phyloP scores from a whole-genome alignment of 2,888 invertebrate genomes.

The Xiphydria camelus region DNA sequence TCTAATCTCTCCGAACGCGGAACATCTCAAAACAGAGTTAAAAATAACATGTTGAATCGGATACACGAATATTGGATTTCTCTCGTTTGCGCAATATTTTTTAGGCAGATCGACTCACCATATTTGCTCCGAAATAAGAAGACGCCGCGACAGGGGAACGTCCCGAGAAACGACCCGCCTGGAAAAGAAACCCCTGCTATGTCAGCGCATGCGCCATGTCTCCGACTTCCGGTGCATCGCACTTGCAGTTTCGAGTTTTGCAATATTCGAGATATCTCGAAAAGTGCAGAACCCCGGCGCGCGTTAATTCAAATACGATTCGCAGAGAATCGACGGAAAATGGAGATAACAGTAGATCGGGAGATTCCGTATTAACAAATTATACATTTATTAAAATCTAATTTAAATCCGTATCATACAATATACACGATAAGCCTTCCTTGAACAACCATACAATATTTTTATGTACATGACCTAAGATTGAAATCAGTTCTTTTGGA shows the following conservation, averaged over 20 bases:
- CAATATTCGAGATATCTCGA: too few relatives aligned
- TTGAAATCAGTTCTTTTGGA: too few relatives aligned
- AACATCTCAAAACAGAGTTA: constrained; percentile 14
- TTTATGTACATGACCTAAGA: too few relatives aligned
- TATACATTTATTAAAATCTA: not conserved
- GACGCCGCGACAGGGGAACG: constrained; percentile 23
- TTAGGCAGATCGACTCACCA: constrained; percentile 24
- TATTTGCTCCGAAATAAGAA: constrained; percentile 23
- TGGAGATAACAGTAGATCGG: not conserved
- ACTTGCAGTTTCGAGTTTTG: not conserved
- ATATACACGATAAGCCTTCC: too few relatives aligned
- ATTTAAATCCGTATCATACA: not conserved
- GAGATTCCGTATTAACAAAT: too few relatives aligned
- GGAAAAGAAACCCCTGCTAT: constrained; percentile 21
- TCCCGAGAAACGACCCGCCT: constrained; percentile 23
- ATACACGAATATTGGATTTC: not conserved
- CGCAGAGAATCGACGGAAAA: too few relatives aligned
- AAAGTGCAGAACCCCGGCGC: too few relatives aligned
- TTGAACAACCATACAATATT: too few relatives aligned
- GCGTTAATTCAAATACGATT: too few relatives aligned
- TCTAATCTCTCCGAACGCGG: constrained; percentile 18
- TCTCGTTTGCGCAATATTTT: constrained; percentile 16
- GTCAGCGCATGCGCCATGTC: constrained; percentile 11
- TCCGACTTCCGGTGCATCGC: constrained; percentile 16
- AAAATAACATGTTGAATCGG: not conserved